Evolutionary conservation across 92 coral and sea anemone species (phyloP), one percentile per base, ranked within the genome.

Genomic region (Porites lobata): DNA sequence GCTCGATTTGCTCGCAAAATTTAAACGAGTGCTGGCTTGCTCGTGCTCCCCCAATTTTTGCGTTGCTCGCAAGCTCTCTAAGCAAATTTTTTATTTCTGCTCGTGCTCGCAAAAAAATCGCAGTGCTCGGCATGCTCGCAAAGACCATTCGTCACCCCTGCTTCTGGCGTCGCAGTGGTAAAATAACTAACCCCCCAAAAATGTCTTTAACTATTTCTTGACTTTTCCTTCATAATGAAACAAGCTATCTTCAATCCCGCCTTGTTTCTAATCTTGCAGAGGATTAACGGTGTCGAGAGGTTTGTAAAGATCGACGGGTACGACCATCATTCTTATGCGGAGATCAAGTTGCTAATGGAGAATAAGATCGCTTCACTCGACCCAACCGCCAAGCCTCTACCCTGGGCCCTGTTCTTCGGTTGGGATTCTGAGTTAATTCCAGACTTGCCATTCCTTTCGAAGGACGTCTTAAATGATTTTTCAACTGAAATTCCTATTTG

Each of bases 351-450:
- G n/a, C 32, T 69, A 20, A 86, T 95, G 75, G 50, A 53, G 69
- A 59, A 70, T 6, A 76, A 88, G 10, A 69, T 93, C 43, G 77
- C 24, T 1, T 61, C 52, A 57, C 70, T 76, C 65, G 78, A 79
- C 26, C 52, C 52, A 10, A 56, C 24, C 18, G 78, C 90, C 24
- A 6, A 47, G 59, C 70, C 89, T 53, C 58, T 43, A 22, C 56
- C 86, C 61, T 92, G 93, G 95, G 86, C 90, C 76, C 13, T 86
- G 14, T 93, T 93, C 88, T 52, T 69, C 13, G 96, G 96, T 72
- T 93, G 96, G 96, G 96, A 93, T 57, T 89, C 93, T 0, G 96
- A 93, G 72, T 82, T 86, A 6, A 77, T 90, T 3, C 88, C 88
- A 14, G 38, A 82, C 76, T 17, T 93, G 80, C 96, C 96, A 14